Conservation (phyloP, 2,888 invertebrate species). For the Chironomus tentans region DNA sequence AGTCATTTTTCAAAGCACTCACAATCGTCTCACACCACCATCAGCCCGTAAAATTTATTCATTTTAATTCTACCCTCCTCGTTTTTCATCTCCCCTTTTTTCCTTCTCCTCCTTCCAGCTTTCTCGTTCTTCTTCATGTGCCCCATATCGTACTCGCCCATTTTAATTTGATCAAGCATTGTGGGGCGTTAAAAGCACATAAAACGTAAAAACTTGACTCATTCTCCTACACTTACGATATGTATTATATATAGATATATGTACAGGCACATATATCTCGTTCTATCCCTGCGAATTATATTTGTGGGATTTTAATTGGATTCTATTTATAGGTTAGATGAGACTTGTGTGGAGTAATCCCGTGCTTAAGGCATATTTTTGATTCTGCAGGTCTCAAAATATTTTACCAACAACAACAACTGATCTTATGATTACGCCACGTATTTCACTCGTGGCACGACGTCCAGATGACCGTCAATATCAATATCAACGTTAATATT, state of each 20-base stretch:
- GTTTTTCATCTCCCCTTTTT: not conserved
- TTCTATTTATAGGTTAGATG: too few relatives aligned
- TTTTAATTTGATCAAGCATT: constrained; percentile 1
- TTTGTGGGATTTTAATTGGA: too few relatives aligned
- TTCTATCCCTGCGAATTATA: too few relatives aligned
- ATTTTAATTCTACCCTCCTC: not conserved
- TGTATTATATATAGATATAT: not conserved
- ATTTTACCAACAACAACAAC: too few relatives aligned
- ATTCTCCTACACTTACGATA: not conserved
- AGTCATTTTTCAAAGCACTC: constrained; percentile 19
- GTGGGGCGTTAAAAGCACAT: not conserved
- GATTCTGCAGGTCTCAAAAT: too few relatives aligned
- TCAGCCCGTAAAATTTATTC: not conserved
- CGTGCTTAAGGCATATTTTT: too few relatives aligned
- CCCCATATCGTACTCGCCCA: not conserved
- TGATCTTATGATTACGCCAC: too few relatives aligned
- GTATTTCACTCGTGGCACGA: too few relatives aligned
- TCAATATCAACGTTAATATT: too few relatives aligned
- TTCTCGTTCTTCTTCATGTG: not conserved
- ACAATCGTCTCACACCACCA: not conserved
- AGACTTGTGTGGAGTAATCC: too few relatives aligned
- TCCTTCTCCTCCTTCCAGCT: not conserved
- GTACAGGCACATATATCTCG: too few relatives aligned
- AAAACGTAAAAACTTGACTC: not conserved
- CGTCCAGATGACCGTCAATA: too few relatives aligned